Percentiles rank a stretch among this genome's conserved stretches.
These are phyloP conservation scores for Falcaria lacertinaria DNA, from an alignment of 2,888 invertebrate species.

Conservation along the genomic window DNA sequence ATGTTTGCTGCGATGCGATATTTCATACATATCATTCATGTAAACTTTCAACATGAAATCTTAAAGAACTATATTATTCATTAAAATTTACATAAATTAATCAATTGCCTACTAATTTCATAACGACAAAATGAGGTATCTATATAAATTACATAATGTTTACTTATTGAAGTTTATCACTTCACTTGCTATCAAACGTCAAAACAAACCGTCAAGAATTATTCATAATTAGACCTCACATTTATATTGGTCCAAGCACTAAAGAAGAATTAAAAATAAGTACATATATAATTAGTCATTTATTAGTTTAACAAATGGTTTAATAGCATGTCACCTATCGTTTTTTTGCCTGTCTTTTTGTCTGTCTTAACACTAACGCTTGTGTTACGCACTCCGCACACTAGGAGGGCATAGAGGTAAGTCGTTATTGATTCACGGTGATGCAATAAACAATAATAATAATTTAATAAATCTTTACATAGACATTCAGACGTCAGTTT, in stretches of 20 bases:
- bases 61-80: too few species aligned
- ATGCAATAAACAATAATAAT: constrained; percentile 2
- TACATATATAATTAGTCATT: not conserved
- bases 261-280: not conserved
- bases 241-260: too few species aligned
- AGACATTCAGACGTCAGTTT: too few species aligned
- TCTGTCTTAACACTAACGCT: constrained; percentile 68
- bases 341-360: constrained; percentile 62
- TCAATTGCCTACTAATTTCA: too few species aligned
- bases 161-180: too few species aligned
- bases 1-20: too few species aligned
- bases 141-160: too few species aligned
- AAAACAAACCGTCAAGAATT: not conserved
- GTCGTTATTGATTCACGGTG: constrained; percentile 36
- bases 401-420: constrained; percentile 77
- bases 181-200: not conserved
- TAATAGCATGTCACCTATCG: constrained; percentile 44
- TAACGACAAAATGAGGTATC: too few species aligned
- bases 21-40: too few species aligned
- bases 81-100: too few species aligned
- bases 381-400: constrained; percentile 64
- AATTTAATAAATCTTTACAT: too few species aligned
- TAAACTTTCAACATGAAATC: too few species aligned
- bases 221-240: not conserved
- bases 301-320: constrained; percentile 2